Evolutionary conservation across 2,888 invertebrate species (phyloP), one percentile per base, ranked within the genome.

Genomic region (Amiota communis): DNA sequence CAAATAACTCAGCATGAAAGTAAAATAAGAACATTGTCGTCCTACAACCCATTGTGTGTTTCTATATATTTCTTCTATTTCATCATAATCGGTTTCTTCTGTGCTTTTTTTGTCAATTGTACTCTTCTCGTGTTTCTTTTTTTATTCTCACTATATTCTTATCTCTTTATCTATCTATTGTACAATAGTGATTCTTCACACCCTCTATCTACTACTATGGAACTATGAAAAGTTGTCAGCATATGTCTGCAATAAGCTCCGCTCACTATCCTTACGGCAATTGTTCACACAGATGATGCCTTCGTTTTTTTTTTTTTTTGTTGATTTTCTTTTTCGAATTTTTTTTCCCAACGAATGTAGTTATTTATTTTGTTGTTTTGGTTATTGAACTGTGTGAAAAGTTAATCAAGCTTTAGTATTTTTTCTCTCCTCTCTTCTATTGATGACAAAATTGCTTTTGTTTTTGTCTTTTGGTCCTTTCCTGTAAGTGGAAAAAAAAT

Each of bases 361-460:
- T 36, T 63, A 10, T 48, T 20, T 65, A 9, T 65, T 65, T 65
- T 46, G 15, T 49, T 65, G 9, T 6, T 36, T 36, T 49, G 46
- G 67, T 48, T 49, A 20, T 67, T 47, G 15, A 17, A 48, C 48
- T 65, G 17, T 48, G 15, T 13, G 8, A 53, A 59, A 70, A 70
- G 61, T 70, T 70, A 70, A 70, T 70, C 70, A 70, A 70, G 70
- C 61, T 20, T 61, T 49, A 70, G 70, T 70, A 36, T 65, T 70
- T 36, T 23, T 36, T 36, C 36, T 6, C 36, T 36, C 36, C 36
- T 36, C 36, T 36, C 36, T 36, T 36, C 23, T 10, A 20, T 15
- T 20, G 17, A 17, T n/a, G 65, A 11, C 15, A 3, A 65, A 48
- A 23, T 48, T 65, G 48, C 12, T 47, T 48, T 20, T n/a, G 10